phyloP scores from a whole-genome alignment of 2,113 vertebrate species.

The Cettia cetti region DNA sequence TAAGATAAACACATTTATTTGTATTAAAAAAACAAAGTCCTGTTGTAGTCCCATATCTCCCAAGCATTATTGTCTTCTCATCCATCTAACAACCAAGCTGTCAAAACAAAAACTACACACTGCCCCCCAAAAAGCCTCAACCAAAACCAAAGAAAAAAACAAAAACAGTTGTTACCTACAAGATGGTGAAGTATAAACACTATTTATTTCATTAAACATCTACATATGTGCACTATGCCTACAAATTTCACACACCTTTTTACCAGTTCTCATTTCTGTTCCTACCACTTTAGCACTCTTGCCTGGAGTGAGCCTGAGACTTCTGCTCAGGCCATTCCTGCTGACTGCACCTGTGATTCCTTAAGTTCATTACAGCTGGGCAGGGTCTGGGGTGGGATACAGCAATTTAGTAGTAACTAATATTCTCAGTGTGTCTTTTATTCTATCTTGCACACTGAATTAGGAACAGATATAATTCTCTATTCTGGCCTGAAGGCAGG shows the following conservation, averaged over 20 bases:
- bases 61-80: fast-evolving
- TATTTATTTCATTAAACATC: neutral
- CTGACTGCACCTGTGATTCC: neutral
- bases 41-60: fast-evolving
- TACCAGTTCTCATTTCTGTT: neutral
- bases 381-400: neutral
- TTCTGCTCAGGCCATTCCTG: neutral
- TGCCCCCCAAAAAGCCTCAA: fast-evolving
- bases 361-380: neutral
- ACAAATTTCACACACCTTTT: neutral
- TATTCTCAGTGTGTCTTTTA: neutral
- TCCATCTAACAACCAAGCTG: neutral
- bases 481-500: neutral
- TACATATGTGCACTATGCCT: fast-evolving
- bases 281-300: neutral
- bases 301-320: neutral
- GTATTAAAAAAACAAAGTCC: neutral
- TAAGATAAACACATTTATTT: neutral
- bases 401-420: neutral
- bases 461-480: neutral
- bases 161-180: neutral
- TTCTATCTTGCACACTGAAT: neutral
- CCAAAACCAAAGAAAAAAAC: neutral
- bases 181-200: neutral
- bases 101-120: neutral